Evolutionary conservation across 2,888 invertebrate species (phyloP).

Genomic region (Liodrosophila aerea): DNA sequence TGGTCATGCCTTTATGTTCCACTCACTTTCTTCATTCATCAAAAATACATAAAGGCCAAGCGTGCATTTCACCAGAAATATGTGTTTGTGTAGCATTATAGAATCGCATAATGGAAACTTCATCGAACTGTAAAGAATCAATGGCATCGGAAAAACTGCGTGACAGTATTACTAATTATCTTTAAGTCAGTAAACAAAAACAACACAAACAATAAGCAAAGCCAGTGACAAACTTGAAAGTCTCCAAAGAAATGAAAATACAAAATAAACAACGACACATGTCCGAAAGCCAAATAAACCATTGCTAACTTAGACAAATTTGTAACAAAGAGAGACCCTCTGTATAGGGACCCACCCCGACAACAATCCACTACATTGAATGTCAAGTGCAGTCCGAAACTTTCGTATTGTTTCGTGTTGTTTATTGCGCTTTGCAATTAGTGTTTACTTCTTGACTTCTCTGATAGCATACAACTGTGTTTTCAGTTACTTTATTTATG

Average conservation of each 20-base stretch:
- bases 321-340: conserved; percentile 31
- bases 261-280: conserved; percentile 27
- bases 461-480: conserved; percentile 9
- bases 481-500: conserved; percentile 12
- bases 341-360: conserved; percentile 3
- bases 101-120: conserved; percentile 48
- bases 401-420: conserved; percentile 24
- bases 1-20: conserved; percentile 54
- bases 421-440: conserved; percentile 45
- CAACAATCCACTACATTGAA: conserved; percentile 23
- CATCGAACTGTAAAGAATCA: conserved; percentile 49
- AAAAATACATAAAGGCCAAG: conserved; percentile 62
- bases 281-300: conserved; percentile 33
- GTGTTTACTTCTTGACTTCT: conserved; percentile 22
- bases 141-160: conserved; percentile 49
- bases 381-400: conserved; percentile 40
- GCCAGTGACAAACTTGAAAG: conserved; percentile 45
- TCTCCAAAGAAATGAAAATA: conserved; percentile 23
- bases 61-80: conserved; percentile 65
- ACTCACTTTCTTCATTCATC: conserved; percentile 66
- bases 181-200: conserved; percentile 42
- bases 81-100: conserved; percentile 6
- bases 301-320: conserved; percentile 26
- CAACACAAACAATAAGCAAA: conserved; percentile 16
- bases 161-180: conserved; percentile 70